phyloP scores from a whole-genome alignment of 2,888 invertebrate genomes.

The Drosophila affinis region DNA sequence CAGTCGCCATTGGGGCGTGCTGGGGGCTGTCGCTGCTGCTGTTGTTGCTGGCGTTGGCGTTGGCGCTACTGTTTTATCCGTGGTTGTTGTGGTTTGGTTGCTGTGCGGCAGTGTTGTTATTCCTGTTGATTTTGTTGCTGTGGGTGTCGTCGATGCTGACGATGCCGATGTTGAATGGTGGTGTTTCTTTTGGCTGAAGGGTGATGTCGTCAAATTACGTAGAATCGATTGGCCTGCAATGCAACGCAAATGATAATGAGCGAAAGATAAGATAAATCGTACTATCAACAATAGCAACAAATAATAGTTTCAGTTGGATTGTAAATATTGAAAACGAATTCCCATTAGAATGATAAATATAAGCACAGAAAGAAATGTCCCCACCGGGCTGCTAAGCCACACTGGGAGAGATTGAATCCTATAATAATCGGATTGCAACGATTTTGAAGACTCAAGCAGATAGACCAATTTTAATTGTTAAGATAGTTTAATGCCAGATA shows the following conservation, averaged over 20 bases:
- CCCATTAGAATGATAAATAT: too few relatives aligned
- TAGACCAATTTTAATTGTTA: too few relatives aligned
- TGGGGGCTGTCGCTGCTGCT: slow-evolving; percentile 35
- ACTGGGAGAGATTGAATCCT: background rate
- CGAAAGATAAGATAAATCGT: background rate
- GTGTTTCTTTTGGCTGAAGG: slow-evolving; percentile 83
- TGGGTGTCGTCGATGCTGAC: slow-evolving; percentile 25
- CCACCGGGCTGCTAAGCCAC: background rate
- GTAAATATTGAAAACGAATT: too few relatives aligned
- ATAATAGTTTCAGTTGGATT: too few relatives aligned
- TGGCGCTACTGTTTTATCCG: slow-evolving; percentile 28
- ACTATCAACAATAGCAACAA: too few relatives aligned
- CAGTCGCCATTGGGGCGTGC: slow-evolving; percentile 58
- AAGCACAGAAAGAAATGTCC: background rate
- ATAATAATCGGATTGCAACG: too few relatives aligned
- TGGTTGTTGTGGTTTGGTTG: slow-evolving; percentile 26
- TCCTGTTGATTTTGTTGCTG: slow-evolving; percentile 31
- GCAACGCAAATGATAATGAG: background rate
- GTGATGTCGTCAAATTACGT: slow-evolving; percentile 83
- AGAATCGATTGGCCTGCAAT: slow-evolving; percentile 81
- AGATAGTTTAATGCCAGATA: too few relatives aligned
- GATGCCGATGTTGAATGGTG: slow-evolving; percentile 52
- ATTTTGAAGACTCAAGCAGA: background rate
- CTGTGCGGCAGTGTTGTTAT: slow-evolving; percentile 51
- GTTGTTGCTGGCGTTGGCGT: slow-evolving; percentile 18